Percentiles rank a stretch among this genome's conserved stretches.
Evolutionary conservation across 2,797 vertebrate genomes (phyloP).

Genomic region (Rhabdomys pumilio): DNA sequence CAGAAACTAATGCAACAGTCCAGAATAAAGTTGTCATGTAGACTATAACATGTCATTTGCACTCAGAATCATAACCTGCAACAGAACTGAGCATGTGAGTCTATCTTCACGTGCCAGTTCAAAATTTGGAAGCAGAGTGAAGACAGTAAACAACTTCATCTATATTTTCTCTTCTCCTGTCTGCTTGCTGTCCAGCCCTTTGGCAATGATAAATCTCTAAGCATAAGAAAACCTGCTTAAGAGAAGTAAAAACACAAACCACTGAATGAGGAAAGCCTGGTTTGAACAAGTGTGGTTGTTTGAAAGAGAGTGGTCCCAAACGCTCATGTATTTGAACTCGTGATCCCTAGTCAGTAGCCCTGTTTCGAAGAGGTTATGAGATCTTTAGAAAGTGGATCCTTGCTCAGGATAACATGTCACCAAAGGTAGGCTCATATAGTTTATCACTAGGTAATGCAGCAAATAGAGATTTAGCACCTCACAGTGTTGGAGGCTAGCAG

Average conservation of each 20-base stretch:
- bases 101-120: neutral
- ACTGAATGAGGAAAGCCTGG: neutral
- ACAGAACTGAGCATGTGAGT: neutral
- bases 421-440: neutral
- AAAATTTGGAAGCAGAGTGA: conserved; percentile 1
- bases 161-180: neutral
- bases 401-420: neutral
- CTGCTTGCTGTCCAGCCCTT: neutral
- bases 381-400: neutral
- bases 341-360: neutral
- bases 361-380: neutral
- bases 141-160: neutral
- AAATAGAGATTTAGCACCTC: neutral
- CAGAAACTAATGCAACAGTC: neutral
- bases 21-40: neutral
- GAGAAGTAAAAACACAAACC: neutral
- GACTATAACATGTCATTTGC: neutral
- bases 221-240: neutral
- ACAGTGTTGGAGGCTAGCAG: neutral
- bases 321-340: neutral
- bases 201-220: neutral
- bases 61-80: neutral
- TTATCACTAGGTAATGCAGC: neutral
- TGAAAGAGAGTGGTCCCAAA: neutral
- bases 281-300: neutral